phyloP scores from a whole-genome alignment of 2,888 invertebrate genomes.

The Caenorhabditis sulstoni region DNA sequence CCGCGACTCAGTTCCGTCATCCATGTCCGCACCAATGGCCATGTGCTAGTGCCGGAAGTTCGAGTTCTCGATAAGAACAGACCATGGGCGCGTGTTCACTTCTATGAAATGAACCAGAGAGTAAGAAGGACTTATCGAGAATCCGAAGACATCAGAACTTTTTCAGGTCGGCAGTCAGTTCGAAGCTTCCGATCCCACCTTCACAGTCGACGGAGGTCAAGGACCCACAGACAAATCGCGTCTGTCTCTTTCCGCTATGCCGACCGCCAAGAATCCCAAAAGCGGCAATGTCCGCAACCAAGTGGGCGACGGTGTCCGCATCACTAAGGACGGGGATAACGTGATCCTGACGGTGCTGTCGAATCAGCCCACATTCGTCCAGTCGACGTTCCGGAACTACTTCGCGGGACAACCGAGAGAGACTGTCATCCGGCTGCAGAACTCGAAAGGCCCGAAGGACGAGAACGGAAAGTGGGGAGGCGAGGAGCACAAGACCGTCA shows the following conservation, averaged over 20 bases:
- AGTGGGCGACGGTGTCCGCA: slow-evolving; percentile 8
- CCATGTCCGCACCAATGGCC: no score
- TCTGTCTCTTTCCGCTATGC: slow-evolving; percentile 12
- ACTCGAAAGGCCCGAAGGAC: background rate
- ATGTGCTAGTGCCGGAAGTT: no score
- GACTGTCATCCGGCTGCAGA: slow-evolving; percentile 16
- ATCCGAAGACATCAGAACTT: background rate
- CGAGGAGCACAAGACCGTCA: background rate
- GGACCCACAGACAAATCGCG: background rate
- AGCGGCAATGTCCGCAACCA: slow-evolving; percentile 10
- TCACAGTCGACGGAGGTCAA: slow-evolving; percentile 20
- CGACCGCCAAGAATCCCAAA: background rate
- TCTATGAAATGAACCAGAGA: background rate
- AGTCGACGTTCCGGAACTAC: slow-evolving; percentile 6
- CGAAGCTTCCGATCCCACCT: background rate
- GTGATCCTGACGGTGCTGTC: slow-evolving; percentile 11
- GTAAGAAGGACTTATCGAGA: no score
- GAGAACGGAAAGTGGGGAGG: background rate
- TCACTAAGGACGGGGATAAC: background rate
- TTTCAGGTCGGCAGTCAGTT: background rate
- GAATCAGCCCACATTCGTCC: slow-evolving; percentile 19
- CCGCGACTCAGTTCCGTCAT: background rate
- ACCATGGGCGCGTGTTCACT: background rate
- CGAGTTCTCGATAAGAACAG: background rate
- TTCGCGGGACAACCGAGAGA: background rate